These are phyloP conservation scores for Synanthedon tipuliformis DNA, from an alignment of 2,888 invertebrate genomes.

Conservation along the genomic window DNA sequence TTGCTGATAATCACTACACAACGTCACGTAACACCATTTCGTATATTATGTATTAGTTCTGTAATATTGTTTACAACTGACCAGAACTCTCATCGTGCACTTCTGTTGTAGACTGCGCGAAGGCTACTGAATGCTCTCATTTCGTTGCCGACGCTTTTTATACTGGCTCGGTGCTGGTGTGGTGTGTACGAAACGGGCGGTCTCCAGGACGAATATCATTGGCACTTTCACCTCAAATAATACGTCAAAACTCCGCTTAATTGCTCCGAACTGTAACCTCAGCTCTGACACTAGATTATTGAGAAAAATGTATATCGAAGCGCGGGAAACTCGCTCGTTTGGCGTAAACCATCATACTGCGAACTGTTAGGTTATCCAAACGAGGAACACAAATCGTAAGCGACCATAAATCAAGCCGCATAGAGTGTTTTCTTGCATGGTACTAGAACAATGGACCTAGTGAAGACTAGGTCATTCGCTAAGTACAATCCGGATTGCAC, in stretches of 20 bases:
- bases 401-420: not conserved
- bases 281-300: not conserved
- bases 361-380: not conserved
- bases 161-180: slow-evolving; percentile 32
- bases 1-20: not conserved
- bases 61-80: slow-evolving; percentile 30
- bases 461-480: slow-evolving; percentile 1
- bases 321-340: not conserved
- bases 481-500: slow-evolving; percentile 4
- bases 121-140: slow-evolving; percentile 65
- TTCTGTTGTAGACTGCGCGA: slow-evolving; percentile 67
- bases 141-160: slow-evolving; percentile 51
- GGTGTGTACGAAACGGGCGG: slow-evolving; percentile 40
- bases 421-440: not conserved
- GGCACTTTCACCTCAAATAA: not conserved
- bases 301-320: not conserved
- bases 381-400: not conserved
- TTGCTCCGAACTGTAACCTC: not conserved
- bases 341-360: not conserved
- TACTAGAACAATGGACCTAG: not conserved
- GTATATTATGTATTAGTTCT: not conserved
- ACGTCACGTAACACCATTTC: slow-evolving; percentile 7
- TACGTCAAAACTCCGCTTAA: not conserved
- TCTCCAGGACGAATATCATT: slow-evolving; percentile 47
- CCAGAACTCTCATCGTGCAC: slow-evolving; percentile 69